Evolutionary conservation across 2,113 vertebrate species (phyloP).

Genomic region (Cavia aperea): DNA sequence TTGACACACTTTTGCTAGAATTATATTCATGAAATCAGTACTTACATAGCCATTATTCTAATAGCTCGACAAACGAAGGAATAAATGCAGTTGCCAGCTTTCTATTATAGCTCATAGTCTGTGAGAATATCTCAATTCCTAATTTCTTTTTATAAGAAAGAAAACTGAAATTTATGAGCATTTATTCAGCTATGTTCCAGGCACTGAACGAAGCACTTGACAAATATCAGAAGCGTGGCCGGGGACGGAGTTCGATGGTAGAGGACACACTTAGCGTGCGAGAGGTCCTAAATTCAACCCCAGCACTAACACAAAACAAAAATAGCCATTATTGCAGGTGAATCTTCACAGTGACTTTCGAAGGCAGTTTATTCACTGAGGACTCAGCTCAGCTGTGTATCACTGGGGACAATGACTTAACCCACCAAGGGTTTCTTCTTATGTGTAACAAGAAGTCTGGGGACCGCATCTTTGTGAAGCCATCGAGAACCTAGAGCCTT

Average conservation of each 20-base stretch:
- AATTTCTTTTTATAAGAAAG: conserved; percentile 8
- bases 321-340: not conserved
- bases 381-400: not conserved
- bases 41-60: not conserved
- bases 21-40: not conserved
- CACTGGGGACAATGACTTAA: not conserved
- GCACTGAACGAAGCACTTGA: not conserved
- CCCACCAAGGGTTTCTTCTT: not conserved
- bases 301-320: not conserved
- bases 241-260: not conserved
- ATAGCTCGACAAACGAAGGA: conserved; percentile 5
- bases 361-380: not conserved
- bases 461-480: not conserved
- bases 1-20: not conserved
- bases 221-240: not conserved
- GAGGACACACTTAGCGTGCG: not conserved
- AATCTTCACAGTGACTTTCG: not conserved
- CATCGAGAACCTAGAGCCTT: not conserved
- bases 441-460: not conserved
- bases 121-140: conserved; percentile 9
- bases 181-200: conserved; percentile 7
- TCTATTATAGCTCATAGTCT: not conserved
- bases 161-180: conserved; percentile 12
- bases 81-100: conserved; percentile 2
- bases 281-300: not conserved